A percentile compares a stretch with the other conserved stretches of the same genome.
Conservation (phyloP, 1,140 invertebrate species). For the Caenorhabditis brenneri region DNA sequence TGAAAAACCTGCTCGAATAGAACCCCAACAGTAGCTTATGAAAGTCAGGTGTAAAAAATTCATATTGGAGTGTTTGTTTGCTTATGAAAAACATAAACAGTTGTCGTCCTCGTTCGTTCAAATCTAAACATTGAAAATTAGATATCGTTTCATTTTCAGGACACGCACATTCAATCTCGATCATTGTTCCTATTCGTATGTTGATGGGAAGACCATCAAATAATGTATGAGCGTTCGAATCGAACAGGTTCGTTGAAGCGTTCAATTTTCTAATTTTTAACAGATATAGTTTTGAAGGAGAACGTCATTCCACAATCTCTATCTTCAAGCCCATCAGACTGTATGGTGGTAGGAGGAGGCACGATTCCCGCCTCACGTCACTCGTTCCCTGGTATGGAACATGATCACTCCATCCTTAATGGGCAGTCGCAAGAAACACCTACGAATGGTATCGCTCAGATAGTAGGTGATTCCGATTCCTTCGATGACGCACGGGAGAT, state of each 20-base stretch:
- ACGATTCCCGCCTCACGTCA: conserved; percentile 27
- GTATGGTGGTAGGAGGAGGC: conserved; percentile 16
- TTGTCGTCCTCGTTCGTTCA: background rate
- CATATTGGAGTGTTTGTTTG: too few species aligned
- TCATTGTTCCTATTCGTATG: background rate
- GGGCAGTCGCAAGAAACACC: background rate
- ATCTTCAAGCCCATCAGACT: conserved; percentile 3
- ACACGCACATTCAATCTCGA: background rate
- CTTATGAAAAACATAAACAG: too few species aligned
- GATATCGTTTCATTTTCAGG: background rate
- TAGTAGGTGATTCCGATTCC: background rate
- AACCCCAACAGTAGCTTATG: too few species aligned
- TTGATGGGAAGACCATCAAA: conserved; percentile 38
- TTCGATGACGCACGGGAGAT: background rate
- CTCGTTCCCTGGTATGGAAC: conserved; percentile 39
- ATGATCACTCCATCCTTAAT: background rate
- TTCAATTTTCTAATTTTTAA: too few species aligned
- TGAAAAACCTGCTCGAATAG: too few species aligned
- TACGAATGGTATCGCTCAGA: background rate
- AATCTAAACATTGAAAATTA: background rate
- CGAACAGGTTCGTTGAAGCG: background rate
- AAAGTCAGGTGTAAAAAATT: too few species aligned
- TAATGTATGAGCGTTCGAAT: conserved; percentile 15
- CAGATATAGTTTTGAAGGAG: background rate
- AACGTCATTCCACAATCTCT: background rate